Evolutionary conservation across 2,113 vertebrate genomes (phyloP).

Genomic region (Tragelaphus imberbis): DNA sequence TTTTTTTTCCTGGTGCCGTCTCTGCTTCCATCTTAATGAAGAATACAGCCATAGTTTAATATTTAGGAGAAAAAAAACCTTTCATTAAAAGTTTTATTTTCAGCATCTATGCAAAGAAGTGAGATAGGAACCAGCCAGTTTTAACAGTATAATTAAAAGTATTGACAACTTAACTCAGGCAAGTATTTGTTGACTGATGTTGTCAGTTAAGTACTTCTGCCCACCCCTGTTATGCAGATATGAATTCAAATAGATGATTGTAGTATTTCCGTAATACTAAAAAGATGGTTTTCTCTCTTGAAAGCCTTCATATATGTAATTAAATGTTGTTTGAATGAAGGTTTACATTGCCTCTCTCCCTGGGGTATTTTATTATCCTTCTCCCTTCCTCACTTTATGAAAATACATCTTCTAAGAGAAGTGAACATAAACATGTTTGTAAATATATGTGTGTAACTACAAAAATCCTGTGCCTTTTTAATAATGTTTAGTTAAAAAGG

Average conservation of each 20-base stretch:
- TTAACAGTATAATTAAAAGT: background rate
- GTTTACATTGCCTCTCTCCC: background rate
- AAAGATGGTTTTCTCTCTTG: background rate
- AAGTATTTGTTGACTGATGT: background rate
- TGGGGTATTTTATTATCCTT: background rate
- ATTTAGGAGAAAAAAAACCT: fast-evolving
- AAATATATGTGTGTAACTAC: background rate
- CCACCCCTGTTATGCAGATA: background rate
- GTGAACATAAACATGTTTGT: background rate
- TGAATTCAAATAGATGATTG: background rate
- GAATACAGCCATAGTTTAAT: background rate
- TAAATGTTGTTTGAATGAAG: background rate
- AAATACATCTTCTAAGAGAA: background rate
- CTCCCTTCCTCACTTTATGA: background rate
- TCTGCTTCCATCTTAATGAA: background rate
- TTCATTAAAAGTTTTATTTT: background rate
- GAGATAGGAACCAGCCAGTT: background rate
- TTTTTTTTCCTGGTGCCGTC: background rate
- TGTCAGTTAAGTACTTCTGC: background rate
- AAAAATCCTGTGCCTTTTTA: background rate
- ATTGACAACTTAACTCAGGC: background rate
- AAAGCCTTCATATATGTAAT: background rate
- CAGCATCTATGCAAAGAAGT: background rate
- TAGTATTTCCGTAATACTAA: background rate
- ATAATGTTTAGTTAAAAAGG: background rate